Base-by-base conservation (phyloP, 2,888 invertebrate species). In the Lutraria lutraria region DNA sequence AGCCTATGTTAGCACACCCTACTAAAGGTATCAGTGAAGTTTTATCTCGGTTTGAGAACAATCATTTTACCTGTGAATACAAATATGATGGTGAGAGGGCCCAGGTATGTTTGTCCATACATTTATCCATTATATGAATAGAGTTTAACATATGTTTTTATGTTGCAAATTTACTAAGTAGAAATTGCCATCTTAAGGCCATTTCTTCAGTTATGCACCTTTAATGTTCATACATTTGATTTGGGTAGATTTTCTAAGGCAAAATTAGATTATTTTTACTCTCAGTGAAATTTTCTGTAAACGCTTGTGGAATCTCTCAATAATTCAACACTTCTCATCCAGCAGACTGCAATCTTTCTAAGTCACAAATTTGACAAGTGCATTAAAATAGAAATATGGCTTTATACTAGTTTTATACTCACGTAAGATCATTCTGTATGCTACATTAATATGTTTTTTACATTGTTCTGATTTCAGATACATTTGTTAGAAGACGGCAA, bases 1-100 rank as follows among this genome's bases (percentile, higher is more conserved):
- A 99, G 96, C 99, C 99, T 0, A 99, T 99, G 99, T 97, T 99
- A 95, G 99, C 99, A 0, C 99, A 99, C 96, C 99, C 99, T 4
- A 99, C 99, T 0, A 98, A 98, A 96, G 99, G 99, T 4, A 98
- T 99, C 0, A 97, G 98, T 91, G 99, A 99, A 96, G 98, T 99
- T 8, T 97, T 99, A 86, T 97, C 98, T 89, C 97, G 98, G 95
- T 98, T 99, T 97, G 98, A 98, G 89, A 98, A 98, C 21, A 95
- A 96, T 63, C 97, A 98, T 92, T 99, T 99, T 96, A 99, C 99
- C 0, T 99, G 99, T 96, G 99, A 99, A 97, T 99, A 98, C 98
- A 99, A 99, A 97, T 99, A 99, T 96, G 99, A 99, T 97, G 99
- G 99, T 0, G 99, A 99, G 97, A 97, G 99, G 94, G 99, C 99